Conservation (phyloP, 2,113 vertebrate species). For the Sterrhoptilus dennistouni region DNA sequence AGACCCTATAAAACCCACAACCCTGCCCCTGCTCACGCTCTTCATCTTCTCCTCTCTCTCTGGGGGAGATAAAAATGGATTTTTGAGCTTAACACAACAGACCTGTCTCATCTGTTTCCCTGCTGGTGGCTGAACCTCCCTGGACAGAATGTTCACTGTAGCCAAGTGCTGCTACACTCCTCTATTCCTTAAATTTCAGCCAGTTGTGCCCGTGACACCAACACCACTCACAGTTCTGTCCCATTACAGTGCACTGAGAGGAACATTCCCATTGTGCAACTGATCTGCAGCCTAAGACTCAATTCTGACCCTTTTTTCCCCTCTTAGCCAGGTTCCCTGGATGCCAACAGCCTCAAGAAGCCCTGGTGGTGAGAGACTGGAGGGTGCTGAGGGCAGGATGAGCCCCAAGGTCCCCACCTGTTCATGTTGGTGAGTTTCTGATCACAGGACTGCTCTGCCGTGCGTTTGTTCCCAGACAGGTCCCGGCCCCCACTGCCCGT, state of each 20-base stretch:
- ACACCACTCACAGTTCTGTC: background rate
- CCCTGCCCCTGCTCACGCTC: no score
- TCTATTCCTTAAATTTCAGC: background rate
- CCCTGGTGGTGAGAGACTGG: background rate
- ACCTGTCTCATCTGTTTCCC: no score
- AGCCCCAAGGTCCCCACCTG: conserved; percentile 64
- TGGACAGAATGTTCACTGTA: no score
- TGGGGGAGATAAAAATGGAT: no score
- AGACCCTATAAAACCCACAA: no score
- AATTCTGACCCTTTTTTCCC: background rate
- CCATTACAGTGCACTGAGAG: background rate
- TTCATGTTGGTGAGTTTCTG: conserved; percentile 99
- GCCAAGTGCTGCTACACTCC: no score
- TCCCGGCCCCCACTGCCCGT: conserved; percentile 95
- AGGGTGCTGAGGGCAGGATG: rapidly evolving
- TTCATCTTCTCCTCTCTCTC: no score
- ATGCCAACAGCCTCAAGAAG: rapidly evolving
- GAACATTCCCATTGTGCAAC: background rate
- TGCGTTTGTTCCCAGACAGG: conserved; percentile 96
- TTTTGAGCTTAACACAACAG: no score
- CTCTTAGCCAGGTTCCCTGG: background rate
- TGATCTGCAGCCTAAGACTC: background rate
- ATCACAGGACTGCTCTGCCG: conserved; percentile 95
- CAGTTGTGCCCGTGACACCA: rapidly evolving
- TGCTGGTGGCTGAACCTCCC: no score